phyloP scores from a whole-genome alignment of 2,113 vertebrate species.

The Tychaedon coryphoeus region DNA sequence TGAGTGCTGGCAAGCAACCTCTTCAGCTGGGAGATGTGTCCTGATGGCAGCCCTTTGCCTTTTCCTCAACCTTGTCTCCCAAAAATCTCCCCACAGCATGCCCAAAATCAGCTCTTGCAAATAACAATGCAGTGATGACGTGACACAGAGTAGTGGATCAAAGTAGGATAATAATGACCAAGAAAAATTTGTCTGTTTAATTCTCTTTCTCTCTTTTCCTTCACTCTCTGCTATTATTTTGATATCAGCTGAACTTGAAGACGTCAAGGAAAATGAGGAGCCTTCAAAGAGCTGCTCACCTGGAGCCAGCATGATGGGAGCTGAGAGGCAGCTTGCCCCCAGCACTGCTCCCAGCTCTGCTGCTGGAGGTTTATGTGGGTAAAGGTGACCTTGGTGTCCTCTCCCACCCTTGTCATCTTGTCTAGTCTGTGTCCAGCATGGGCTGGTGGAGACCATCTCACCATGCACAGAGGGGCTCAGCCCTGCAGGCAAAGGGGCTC shows the following conservation, averaged over 20 bases:
- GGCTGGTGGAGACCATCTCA: neutral
- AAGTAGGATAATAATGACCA: neutral
- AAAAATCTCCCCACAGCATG: accelerated
- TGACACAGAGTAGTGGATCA: neutral
- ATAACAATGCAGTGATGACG: neutral
- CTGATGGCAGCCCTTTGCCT: neutral
- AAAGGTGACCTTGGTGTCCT: neutral
- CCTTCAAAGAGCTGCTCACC: neutral
- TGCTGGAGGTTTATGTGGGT: neutral
- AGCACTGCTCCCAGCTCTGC: neutral
- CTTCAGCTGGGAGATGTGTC: neutral
- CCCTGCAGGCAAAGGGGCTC: neutral
- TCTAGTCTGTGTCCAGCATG: neutral
- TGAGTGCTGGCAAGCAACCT: neutral
- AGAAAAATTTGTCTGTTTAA: neutral
- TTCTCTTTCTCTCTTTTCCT: neutral
- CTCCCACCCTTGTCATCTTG: neutral
- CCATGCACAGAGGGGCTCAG: neutral
- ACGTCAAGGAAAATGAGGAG: neutral
- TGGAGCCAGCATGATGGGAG: neutral
- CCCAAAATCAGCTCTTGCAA: neutral
- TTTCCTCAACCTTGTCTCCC: neutral
- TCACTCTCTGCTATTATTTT: neutral
- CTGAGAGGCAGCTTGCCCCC: neutral
- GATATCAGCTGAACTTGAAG: neutral